Conservation (phyloP, 2,797 vertebrate species). For the Chanos chanos region DNA sequence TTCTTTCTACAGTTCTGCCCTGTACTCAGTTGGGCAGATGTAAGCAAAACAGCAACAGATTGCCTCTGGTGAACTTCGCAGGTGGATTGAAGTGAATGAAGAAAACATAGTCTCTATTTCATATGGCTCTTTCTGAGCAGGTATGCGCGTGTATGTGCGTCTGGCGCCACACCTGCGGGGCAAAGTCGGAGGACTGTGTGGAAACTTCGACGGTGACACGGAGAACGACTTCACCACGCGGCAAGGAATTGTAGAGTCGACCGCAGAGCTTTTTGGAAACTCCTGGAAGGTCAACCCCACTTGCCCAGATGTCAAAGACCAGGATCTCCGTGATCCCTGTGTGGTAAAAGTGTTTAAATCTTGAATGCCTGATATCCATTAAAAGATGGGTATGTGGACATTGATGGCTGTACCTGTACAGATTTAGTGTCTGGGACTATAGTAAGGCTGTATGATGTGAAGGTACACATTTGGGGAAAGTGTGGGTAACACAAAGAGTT, state of each 20-base stretch:
- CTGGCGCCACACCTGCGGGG: conserved; percentile 73
- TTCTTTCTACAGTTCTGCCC: too few relatives aligned
- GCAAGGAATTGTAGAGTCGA: conserved; percentile 84
- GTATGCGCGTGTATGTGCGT: conserved; percentile 82
- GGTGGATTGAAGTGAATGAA: neutral
- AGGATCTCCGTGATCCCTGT: conserved; percentile 80
- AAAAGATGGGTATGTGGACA: too few relatives aligned
- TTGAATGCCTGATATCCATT: too few relatives aligned
- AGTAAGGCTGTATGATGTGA: too few relatives aligned
- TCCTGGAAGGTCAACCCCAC: conserved; percentile 88
- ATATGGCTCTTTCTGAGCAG: conserved; percentile 50
- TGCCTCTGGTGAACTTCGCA: neutral
- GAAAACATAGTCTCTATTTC: neutral
- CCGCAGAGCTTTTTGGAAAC: conserved; percentile 82
- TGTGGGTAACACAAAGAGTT: too few relatives aligned
- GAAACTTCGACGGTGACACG: conserved; percentile 86
- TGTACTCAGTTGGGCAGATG: too few relatives aligned
- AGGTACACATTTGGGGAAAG: too few relatives aligned
- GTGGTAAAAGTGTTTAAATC: too few relatives aligned
- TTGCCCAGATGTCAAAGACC: conserved; percentile 78
- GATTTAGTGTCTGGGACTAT: too few relatives aligned
- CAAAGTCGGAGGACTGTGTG: conserved; percentile 79
- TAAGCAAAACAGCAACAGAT: neutral
- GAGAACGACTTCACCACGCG: conserved; percentile 84
- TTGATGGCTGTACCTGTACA: too few relatives aligned